A percentile compares a stretch with the other conserved stretches of the same genome.
These are phyloP conservation scores for Barbus barbus DNA, from an alignment of 2,113 vertebrate genomes.

Conservation along the genomic window DNA sequence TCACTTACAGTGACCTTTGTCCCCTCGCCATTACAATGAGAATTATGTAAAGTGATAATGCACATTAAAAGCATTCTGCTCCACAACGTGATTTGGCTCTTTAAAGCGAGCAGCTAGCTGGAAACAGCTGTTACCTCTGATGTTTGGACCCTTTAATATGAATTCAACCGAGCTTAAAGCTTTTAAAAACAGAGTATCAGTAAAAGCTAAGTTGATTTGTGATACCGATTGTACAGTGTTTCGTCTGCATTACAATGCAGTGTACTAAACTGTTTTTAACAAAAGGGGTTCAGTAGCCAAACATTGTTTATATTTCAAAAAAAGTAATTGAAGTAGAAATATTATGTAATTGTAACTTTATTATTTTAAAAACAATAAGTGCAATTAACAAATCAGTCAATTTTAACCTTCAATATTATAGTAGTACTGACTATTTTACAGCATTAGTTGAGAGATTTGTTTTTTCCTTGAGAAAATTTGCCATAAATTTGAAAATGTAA, in stretches of 20 bases:
- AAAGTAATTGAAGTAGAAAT: too few relatives aligned
- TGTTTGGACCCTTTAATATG: slow-evolving; percentile 23
- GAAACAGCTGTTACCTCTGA: not conserved
- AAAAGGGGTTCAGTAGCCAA: not conserved
- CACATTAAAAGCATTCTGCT: slow-evolving; percentile 30
- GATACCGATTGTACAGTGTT: not conserved
- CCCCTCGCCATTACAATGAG: slow-evolving; percentile 35
- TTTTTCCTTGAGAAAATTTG: too few relatives aligned
- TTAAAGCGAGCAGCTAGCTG: slow-evolving; percentile 7
- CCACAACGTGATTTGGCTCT: not conserved
- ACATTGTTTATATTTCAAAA: too few relatives aligned
- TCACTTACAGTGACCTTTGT: slow-evolving; percentile 57
- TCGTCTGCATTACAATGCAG: not conserved
- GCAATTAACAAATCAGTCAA: too few relatives aligned
- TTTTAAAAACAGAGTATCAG: not conserved
- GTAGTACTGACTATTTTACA: too few relatives aligned
- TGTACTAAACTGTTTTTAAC: not conserved
- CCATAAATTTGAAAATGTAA: too few relatives aligned
- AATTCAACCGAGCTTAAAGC: not conserved
- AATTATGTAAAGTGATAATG: slow-evolving; percentile 49
- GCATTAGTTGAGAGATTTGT: too few relatives aligned
- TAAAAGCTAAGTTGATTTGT: slow-evolving; percentile 1
- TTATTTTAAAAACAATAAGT: too few relatives aligned
- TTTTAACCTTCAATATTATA: too few relatives aligned
- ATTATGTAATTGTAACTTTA: too few relatives aligned